phyloP scores from a whole-genome alignment of 2,888 invertebrate species.

The Heliconius ethilla region DNA sequence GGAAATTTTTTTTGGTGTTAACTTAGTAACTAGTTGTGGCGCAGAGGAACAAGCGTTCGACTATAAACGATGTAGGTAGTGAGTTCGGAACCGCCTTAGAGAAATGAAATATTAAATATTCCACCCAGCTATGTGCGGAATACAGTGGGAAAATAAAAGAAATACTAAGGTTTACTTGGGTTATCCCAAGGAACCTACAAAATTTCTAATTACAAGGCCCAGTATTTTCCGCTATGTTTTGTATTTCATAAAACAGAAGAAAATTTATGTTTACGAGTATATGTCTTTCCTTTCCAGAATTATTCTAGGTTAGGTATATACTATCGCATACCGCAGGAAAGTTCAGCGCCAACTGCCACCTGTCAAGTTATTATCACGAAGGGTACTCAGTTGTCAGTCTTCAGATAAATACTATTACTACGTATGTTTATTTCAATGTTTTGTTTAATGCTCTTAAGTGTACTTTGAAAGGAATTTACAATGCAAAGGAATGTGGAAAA shows the following conservation, averaged over 20 bases:
- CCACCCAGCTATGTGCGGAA: not conserved
- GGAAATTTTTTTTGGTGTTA: too few species aligned
- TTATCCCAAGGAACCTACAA: not conserved
- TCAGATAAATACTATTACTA: not conserved
- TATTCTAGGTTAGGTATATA: not conserved
- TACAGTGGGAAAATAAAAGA: not conserved
- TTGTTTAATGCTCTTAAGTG: not conserved
- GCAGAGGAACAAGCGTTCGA: too few species aligned
- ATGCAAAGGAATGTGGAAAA: not conserved
- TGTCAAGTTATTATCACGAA: constrained; percentile 3
- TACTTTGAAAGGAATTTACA: not conserved
- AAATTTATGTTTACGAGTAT: too few species aligned
- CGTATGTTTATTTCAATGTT: constrained; percentile 3
- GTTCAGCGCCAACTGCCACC: not conserved
- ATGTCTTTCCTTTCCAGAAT: not conserved
- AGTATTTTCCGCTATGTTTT: not conserved
- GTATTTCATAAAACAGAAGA: too few species aligned
- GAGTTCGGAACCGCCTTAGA: not conserved
- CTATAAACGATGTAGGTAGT: not conserved
- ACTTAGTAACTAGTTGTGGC: too few species aligned
- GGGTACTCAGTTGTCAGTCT: constrained; percentile 7
- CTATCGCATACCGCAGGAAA: not conserved
- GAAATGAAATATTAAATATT: not conserved
- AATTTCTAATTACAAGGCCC: not conserved
- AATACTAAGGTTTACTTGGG: too few species aligned